Percentiles rank a stretch among this genome's conserved stretches.
phyloP scores from a whole-genome alignment of 1,140 invertebrate genomes.

The Euborellia annulipes region DNA sequence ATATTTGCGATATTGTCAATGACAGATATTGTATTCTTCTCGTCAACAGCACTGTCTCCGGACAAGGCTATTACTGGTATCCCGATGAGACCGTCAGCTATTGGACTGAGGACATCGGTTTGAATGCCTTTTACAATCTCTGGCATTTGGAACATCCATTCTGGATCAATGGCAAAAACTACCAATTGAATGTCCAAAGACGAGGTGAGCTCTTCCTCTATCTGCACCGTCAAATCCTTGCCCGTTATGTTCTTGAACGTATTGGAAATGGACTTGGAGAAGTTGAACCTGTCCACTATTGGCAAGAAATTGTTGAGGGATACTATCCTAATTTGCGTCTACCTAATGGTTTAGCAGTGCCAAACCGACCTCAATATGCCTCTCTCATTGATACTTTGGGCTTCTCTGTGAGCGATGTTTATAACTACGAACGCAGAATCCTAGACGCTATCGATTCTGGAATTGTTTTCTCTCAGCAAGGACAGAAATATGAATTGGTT shows the following conservation, averaged over 20 bases:
- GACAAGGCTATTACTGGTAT: conserved; percentile 12
- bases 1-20: too few relatives aligned
- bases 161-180: conserved; percentile 38
- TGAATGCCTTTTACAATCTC: conserved; percentile 54
- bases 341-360: too few relatives aligned
- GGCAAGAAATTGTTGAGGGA: not conserved
- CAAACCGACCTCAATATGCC: too few relatives aligned
- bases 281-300: conserved; percentile 20
- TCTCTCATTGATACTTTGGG: too few relatives aligned
- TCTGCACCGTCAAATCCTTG: conserved; percentile 40
- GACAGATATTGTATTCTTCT: too few relatives aligned
- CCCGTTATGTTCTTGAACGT: conserved; percentile 50
- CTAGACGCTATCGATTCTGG: conserved; percentile 8
- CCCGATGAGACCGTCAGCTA: conserved; percentile 46
- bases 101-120: conserved; percentile 53
- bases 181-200: conserved; percentile 30
- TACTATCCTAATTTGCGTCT: too few relatives aligned
- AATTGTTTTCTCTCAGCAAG: not conserved
- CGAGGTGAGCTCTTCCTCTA: conserved; percentile 47
- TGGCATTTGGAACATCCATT: conserved; percentile 42
- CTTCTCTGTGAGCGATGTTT: too few relatives aligned
- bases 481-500: too few relatives aligned
- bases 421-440: conserved; percentile 21
- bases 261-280: conserved; percentile 42
- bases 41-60: too few relatives aligned